Evolutionary conservation across 2,797 vertebrate species (phyloP).

Genomic region (Alca torda): DNA sequence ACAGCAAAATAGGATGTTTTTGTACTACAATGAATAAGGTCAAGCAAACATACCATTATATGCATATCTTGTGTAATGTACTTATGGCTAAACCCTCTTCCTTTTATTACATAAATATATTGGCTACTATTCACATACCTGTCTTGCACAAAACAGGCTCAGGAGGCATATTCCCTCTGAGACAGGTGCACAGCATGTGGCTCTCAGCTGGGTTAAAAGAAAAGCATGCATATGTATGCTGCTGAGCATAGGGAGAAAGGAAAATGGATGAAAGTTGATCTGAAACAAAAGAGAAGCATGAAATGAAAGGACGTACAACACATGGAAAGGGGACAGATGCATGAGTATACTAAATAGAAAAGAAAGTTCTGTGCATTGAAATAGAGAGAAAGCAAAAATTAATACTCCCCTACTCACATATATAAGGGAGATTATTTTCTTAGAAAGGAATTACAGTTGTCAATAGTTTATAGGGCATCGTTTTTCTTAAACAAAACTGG

Average conservation of each 20-base stretch:
- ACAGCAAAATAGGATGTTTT: neutral
- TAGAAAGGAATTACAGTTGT: neutral
- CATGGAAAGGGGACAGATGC: neutral
- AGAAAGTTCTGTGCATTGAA: neutral
- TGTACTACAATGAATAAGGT: neutral
- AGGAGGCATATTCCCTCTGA: neutral
- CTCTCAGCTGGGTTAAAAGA: slow-evolving; percentile 13
- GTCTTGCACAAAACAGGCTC: neutral
- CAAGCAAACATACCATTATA: neutral
- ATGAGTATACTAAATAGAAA: neutral
- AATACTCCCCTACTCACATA: neutral
- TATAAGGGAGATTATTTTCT: neutral
- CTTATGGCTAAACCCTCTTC: neutral
- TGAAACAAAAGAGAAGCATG: neutral
- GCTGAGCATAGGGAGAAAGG: neutral
- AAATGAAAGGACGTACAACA: slow-evolving; percentile 26
- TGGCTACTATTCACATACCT: neutral
- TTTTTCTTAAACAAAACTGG: neutral
- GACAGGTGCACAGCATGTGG: slow-evolving; percentile 30
- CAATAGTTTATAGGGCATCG: neutral
- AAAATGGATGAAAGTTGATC: slow-evolving; percentile 39
- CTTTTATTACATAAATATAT: neutral
- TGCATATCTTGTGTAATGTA: neutral
- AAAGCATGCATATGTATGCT: slow-evolving; percentile 10
- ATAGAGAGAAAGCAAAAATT: neutral